Evolutionary conservation across 2,888 invertebrate species (phyloP).

Genomic region (Calephelis perditalis): DNA sequence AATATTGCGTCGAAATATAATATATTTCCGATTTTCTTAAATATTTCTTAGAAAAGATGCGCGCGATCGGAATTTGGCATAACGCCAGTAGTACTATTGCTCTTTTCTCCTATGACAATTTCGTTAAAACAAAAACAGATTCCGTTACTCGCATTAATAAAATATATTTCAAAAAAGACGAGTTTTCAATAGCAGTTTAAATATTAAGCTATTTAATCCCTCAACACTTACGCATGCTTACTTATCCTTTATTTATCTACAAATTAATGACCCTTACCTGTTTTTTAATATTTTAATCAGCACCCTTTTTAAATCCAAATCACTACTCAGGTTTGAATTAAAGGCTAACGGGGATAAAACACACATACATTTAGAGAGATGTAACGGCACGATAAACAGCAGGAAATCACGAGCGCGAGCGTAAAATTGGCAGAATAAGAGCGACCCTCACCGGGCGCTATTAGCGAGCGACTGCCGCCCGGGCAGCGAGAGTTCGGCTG

Average conservation of each 20-base stretch:
- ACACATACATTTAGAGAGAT: slow-evolving; percentile 41
- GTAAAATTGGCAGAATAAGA: slow-evolving; percentile 35
- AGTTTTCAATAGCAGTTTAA: too few species aligned
- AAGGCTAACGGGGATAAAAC: slow-evolving; percentile 41
- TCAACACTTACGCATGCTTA: too few species aligned
- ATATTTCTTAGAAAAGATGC: slow-evolving; percentile 63
- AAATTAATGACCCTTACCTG: background rate
- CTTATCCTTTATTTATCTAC: background rate
- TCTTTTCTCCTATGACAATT: slow-evolving; percentile 66
- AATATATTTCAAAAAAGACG: too few species aligned
- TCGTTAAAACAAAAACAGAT: slow-evolving; percentile 53
- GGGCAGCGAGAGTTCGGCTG: slow-evolving; percentile 58
- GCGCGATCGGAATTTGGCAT: slow-evolving; percentile 65
- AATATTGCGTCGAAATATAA: slow-evolving; percentile 16
- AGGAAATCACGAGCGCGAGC: slow-evolving; percentile 57
- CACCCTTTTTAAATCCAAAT: slow-evolving; percentile 9
- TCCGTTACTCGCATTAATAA: slow-evolving; percentile 27
- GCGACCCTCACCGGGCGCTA: slow-evolving; percentile 68
- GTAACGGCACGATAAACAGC: slow-evolving; percentile 44
- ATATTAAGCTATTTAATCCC: too few species aligned
- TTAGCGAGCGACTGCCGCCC: slow-evolving; percentile 72
- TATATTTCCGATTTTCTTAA: slow-evolving; percentile 56
- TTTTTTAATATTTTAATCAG: background rate
- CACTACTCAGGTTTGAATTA: slow-evolving; percentile 1
- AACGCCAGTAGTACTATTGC: slow-evolving; percentile 59